Conservation (phyloP, 2,797 vertebrate genomes). For the Phataginus tetradactyla region DNA sequence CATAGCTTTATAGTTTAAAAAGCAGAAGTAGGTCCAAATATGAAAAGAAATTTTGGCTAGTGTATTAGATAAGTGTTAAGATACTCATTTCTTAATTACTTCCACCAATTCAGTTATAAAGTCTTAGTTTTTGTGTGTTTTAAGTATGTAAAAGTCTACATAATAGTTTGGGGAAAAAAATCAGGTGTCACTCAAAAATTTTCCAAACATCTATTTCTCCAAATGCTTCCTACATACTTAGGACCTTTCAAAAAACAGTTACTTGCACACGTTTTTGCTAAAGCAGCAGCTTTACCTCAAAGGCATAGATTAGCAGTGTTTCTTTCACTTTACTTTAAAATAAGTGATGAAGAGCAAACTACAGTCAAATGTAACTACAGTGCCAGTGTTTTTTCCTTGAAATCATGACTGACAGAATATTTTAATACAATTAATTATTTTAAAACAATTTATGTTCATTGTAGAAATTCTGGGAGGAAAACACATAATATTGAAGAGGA, state of each 20-base stretch:
- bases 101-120: background rate
- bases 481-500: background rate
- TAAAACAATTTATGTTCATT: background rate
- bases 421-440: background rate
- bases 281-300: background rate
- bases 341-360: constrained; percentile 1
- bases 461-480: background rate
- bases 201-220: constrained; percentile 18
- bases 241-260: background rate
- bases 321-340: constrained; percentile 45
- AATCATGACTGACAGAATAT: background rate
- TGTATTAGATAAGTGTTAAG: background rate
- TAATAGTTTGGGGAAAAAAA: background rate
- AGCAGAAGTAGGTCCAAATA: background rate
- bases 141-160: background rate
- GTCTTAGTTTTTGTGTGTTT: background rate
- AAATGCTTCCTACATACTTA: background rate
- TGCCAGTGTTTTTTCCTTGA: background rate
- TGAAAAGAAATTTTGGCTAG: background rate
- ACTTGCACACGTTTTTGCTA: background rate
- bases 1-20: constrained; percentile 3
- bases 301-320: background rate
- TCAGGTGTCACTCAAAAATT: background rate
- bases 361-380: background rate
- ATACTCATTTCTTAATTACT: constrained; percentile 20